Base-by-base conservation (phyloP, 2,113 vertebrate genomes). In the Parus major region DNA sequence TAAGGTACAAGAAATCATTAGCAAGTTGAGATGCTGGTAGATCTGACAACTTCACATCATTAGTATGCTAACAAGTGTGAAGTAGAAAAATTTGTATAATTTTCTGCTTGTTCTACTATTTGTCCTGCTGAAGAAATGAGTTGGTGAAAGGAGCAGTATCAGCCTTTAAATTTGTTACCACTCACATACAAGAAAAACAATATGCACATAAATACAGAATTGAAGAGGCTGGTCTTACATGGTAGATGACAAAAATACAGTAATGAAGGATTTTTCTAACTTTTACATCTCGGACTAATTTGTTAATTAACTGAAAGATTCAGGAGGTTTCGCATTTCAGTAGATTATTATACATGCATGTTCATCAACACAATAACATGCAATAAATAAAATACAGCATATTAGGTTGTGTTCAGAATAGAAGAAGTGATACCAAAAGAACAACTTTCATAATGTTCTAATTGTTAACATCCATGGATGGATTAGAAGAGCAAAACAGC, bases 1-100 rank as follows among this genome's bases (percentile, higher is more conserved):
- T 84, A 69, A 95, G 72, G 69, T 87, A 88, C 50, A 85, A 57
- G 82, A 94, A 96, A 94, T 87, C 59, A 89, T 93, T 92, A 94
- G 15, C 82, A 85, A 87, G 44, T 53, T 86, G 84, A 94, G 70
- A 73, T 82, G 36, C 77, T 71, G 19, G 65, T 89, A 80, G 36
- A 63, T 92, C 65, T 96, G 93, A 95, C 82, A 91, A 64, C 29
- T 94, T 94, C 69, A 77, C 36, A 68, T 82, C 52, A 93, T 94
- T 92, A 94, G 36, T 77, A 88, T 80, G 36, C 55, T 80, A 96
- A 81, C 20, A 90, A 87, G 63, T n/a, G 41, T 57, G 57, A 82
- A 77, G 53, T 29, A 93, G 75, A 92, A 96, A 95, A 86, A 86
- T 66, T 17, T 92, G 82, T 88, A 88, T 70, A 35, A 88, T 94